Percentiles rank a stretch among this genome's conserved stretches.
Conservation (phyloP, 1,140 invertebrate genomes). For the Conus ventricosus region DNA sequence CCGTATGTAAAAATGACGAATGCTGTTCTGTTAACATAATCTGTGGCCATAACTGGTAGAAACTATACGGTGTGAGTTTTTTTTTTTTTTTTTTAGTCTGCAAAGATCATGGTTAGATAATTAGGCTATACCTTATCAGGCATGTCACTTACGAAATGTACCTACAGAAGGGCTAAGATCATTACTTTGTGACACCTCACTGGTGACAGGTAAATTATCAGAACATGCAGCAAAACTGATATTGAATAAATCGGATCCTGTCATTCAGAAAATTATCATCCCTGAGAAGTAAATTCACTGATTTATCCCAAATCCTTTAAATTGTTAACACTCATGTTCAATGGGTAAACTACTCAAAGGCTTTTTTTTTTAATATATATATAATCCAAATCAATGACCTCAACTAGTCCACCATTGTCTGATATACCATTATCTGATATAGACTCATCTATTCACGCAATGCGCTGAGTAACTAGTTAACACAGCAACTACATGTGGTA, state of each 20-base stretch:
- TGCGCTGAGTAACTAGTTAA: too few species aligned
- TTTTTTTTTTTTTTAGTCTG: background rate
- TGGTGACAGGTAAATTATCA: background rate
- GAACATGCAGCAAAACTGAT: background rate
- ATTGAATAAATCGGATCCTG: background rate
- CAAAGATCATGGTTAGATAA: background rate
- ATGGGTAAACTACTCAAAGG: too few species aligned
- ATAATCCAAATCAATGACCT: too few species aligned
- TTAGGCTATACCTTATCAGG: background rate
- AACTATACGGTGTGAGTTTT: background rate
- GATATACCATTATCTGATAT: too few species aligned
- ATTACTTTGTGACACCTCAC: background rate
- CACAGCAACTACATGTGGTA: too few species aligned
- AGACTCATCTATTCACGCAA: too few species aligned
- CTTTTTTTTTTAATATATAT: too few species aligned
- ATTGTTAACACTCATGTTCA: too few species aligned
- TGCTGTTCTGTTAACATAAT: background rate
- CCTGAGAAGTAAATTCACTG: too few species aligned
- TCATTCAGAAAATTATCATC: background rate
- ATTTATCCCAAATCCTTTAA: too few species aligned
- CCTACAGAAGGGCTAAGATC: background rate
- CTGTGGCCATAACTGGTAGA: background rate
- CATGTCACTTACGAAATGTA: background rate
- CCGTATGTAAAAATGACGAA: background rate
- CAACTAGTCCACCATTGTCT: too few species aligned